Percentiles rank a stretch among this genome's conserved stretches.
Conservation (phyloP, 2,113 vertebrate genomes). For the Thamnaconus septentrionalis region DNA sequence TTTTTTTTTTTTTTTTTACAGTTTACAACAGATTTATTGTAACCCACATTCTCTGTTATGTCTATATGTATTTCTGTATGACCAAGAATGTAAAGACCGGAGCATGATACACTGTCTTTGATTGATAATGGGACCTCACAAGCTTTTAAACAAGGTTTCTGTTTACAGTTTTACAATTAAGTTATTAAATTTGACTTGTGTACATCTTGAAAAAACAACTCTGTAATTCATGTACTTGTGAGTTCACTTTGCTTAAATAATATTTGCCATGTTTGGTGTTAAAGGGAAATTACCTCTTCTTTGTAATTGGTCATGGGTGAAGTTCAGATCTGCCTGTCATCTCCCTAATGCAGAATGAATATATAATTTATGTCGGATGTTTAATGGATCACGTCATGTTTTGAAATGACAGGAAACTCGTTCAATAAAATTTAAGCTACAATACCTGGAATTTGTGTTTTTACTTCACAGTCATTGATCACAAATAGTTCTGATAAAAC, state of each 20-base stretch:
- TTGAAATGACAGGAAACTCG: conserved; percentile 33
- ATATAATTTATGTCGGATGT: conserved; percentile 56
- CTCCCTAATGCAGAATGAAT: conserved; percentile 36
- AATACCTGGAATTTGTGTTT: conserved; percentile 1
- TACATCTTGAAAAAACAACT: conserved; percentile 10
- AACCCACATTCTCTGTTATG: conserved; percentile 6
- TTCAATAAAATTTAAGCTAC: conserved; percentile 42
- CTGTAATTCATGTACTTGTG: background rate
- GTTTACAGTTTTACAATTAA: conserved; percentile 17
- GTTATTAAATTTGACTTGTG: conserved; percentile 44
- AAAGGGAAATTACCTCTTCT: conserved; percentile 54
- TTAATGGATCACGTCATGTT: conserved; percentile 45
- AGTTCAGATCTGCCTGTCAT: conserved; percentile 37
- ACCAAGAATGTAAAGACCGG: conserved; percentile 49
- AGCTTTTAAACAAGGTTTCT: conserved; percentile 11
- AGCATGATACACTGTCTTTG: conserved; percentile 6
- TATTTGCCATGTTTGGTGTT: conserved; percentile 50
- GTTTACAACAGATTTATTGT: conserved; percentile 33
- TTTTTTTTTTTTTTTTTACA: conserved; percentile 14
- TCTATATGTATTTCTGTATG: conserved; percentile 18
- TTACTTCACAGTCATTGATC: background rate
- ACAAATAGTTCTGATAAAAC: too few species aligned
- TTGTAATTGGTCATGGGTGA: conserved; percentile 10
- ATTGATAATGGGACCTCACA: conserved; percentile 10
- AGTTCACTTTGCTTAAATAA: conserved; percentile 7